These are phyloP conservation scores for Plebejus argus DNA, from an alignment of 2,888 invertebrate genomes.

Conservation along the genomic window DNA sequence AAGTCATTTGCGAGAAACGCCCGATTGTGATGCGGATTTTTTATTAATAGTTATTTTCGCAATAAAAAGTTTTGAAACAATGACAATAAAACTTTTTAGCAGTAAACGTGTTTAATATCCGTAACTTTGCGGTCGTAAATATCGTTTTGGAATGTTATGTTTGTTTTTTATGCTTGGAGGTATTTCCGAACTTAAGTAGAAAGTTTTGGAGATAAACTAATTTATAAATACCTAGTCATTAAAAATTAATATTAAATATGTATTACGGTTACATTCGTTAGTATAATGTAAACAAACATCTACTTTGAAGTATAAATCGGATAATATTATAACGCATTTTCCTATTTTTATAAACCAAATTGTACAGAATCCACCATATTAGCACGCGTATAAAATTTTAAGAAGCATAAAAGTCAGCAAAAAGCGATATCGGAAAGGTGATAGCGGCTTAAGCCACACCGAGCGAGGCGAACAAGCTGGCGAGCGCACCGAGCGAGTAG, in stretches of 20 bases:
- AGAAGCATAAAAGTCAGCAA: conserved; percentile 31
- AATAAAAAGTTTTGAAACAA: conserved; percentile 22
- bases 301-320: too few species aligned
- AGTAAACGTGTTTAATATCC: conserved; percentile 43
- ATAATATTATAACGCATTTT: too few species aligned
- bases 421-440: conserved; percentile 45
- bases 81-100: conserved; percentile 22
- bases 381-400: conserved; percentile 7
- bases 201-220: neutral
- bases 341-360: too few species aligned
- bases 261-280: too few species aligned
- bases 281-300: too few species aligned
- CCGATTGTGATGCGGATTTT: conserved; percentile 13
- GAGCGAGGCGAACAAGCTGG: conserved; percentile 22
- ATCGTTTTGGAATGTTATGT: neutral
- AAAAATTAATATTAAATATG: too few species aligned
- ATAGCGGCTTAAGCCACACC: conserved; percentile 45
- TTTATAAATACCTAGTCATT: neutral
- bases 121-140: conserved; percentile 38
- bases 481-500: conserved; percentile 40
- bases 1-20: conserved; percentile 28
- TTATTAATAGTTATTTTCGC: neutral
- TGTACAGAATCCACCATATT: neutral
- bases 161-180: conserved; percentile 33
- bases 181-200: neutral